Evolutionary conservation across 2,113 vertebrate species (phyloP).

Genomic region (Anarhynchus alexandrinus): DNA sequence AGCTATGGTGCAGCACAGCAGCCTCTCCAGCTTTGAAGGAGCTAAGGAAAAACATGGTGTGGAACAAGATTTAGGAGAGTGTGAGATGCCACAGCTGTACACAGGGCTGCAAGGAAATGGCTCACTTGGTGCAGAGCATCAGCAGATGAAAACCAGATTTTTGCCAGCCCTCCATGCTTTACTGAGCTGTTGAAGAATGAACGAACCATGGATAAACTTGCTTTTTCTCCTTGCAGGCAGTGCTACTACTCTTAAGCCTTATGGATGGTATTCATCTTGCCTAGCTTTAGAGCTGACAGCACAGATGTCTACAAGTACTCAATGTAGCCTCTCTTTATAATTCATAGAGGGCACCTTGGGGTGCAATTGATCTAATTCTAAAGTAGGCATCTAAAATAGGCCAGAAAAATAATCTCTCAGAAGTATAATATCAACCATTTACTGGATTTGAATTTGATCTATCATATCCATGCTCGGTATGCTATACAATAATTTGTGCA

Average conservation of each 20-base stretch:
- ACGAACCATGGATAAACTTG: not conserved
- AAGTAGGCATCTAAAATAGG: constrained; percentile 12
- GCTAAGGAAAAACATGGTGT: not conserved
- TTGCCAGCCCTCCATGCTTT: not conserved
- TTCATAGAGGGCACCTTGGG: constrained; percentile 48
- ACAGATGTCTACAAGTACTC: constrained; percentile 42
- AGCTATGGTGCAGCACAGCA: not conserved
- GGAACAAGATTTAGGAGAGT: not conserved
- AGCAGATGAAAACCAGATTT: not conserved
- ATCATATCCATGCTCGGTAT: constrained; percentile 15
- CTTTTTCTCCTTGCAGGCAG: constrained; percentile 5
- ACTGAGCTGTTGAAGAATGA: not conserved
- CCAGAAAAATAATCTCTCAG: constrained; percentile 16
- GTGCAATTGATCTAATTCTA: constrained; percentile 38
- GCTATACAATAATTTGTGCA: constrained; percentile 35
- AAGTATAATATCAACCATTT: constrained; percentile 33
- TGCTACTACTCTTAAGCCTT: constrained; percentile 42
- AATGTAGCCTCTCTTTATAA: not conserved
- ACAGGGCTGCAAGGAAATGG: not conserved
- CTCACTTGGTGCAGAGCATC: not conserved
- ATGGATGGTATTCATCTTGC: constrained; percentile 46
- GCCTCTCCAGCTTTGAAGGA: not conserved
- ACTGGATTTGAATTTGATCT: constrained; percentile 3
- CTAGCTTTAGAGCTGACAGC: constrained; percentile 31
- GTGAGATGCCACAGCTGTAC: not conserved